Evolutionary conservation across 2,797 vertebrate species (phyloP), one percentile per base, ranked within the genome.

Genomic region (Sebastes flavidus): DNA sequence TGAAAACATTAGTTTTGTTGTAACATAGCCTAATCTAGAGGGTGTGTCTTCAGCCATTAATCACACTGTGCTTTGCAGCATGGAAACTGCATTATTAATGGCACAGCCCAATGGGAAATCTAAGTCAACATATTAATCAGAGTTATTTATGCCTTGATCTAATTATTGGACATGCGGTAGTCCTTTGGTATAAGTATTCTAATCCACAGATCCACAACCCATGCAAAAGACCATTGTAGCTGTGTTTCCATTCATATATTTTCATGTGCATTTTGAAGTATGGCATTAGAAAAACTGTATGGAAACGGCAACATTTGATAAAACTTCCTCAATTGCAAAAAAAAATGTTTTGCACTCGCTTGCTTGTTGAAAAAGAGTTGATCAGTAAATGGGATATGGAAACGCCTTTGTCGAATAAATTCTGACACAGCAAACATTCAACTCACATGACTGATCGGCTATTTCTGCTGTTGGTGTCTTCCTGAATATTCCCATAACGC

Each of bases 381-480:
- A 42, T 42, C 36, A 0, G 4, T 42, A 14, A 42, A 42, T 42
- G 38, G 13, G 13, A 42, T 42, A 14, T 14, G 38, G 38, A 42
- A 42, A 6, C 5, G 2, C 38, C 38, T 42, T 42, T 42, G 38
- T 42, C 38, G 5, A 42, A 42, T 42, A 6, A 46, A 46, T 52
- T 52, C 49, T 20, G 49, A 52, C 8, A 0, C 38, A 42, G 2
- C 38, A 42, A 6, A 42, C 38, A 3, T 42, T 42, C 0, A 42
- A 42, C 38, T 42, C 38, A 42, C 38, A n/a, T 2, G 42, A 46
- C 42, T 46, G 42, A 46, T 18, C 16, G 0, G 42, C 42, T 46
- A 0, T 8, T 46, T 0, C 42, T 8, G 3, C 42, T 46, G 42
- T 46, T 1, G 16, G 42, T 18, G 5, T 46, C 42, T 46, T 46